Evolutionary conservation across 2,797 vertebrate genomes (phyloP), one percentile per base, ranked within the genome.

Genomic region (Anabacerthia variegaticeps): DNA sequence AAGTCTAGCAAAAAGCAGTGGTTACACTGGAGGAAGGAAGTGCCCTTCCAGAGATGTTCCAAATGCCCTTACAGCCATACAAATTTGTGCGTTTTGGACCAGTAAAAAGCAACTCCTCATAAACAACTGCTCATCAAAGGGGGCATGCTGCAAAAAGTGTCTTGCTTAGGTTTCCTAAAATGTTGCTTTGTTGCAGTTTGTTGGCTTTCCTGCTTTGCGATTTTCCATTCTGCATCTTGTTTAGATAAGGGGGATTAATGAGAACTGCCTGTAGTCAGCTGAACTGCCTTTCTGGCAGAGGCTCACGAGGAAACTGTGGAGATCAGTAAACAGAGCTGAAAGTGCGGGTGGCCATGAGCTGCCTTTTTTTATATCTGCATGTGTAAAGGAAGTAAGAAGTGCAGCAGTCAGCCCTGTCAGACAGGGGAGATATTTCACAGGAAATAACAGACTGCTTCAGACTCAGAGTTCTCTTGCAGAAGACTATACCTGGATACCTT

Each of bases 241-340:
- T 97, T 95, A 95, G 85, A 78, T 90, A 79, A 88, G 51, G 36
- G 19, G 34, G 67, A 92, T 95, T 95, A 96, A 96, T 89, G 90
- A 93, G 77, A 94, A 81, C 85, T 96, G 94, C 52, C 92, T 97
- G 84, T 24, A 94, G 89, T 94, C 91, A 95, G 92, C 80, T 94
- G 84, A 94, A 88, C 54, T 80, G 81, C 71, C 76, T 85, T 77
- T 36, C 75, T 96, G 95, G 95, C 85, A 85, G 63, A 49, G n/a
- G 63, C 74, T 96, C 26, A 13, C 13, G 92, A 97, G 96, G 85
- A 97, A 95, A 90, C 62, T 28, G 52, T 37, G 77, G 81, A 78
- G 90, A 94, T 91, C 77, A 76, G 88, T 92, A 95, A 96, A 95
- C 78, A 96, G 89, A 95, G 54, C 79, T 82, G 34, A 49, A 80